phyloP scores from a whole-genome alignment of 2,797 vertebrate species.

The Catostomus latipinnis region DNA sequence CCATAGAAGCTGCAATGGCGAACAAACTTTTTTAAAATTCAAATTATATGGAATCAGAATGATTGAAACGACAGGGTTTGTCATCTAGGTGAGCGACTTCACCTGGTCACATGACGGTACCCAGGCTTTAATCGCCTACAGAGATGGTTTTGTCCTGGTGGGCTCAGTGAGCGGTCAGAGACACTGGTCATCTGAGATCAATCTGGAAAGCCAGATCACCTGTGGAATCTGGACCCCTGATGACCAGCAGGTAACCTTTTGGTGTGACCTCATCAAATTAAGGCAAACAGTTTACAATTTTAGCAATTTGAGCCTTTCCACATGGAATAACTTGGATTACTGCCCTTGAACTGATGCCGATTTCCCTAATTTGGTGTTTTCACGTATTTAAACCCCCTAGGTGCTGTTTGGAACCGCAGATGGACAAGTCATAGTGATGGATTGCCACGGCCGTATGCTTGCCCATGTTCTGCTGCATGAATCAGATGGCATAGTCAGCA shows the following conservation, averaged over 20 bases:
- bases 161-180: constrained; percentile 98
- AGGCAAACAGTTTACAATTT: background rate
- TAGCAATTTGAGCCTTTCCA: background rate
- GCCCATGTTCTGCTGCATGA: constrained; percentile 97
- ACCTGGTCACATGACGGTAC: constrained; percentile 99
- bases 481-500: constrained; percentile 95
- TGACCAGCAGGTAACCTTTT: constrained; percentile 92
- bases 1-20: too few species aligned
- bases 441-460: constrained; percentile 98
- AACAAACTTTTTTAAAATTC: too few species aligned
- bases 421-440: constrained; percentile 99
- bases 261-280: background rate
- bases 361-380: constrained; percentile 12
- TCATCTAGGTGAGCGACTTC: constrained; percentile 94
- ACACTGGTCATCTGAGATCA: constrained; percentile 99
- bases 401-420: constrained; percentile 98
- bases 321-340: background rate
- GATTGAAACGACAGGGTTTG: background rate
- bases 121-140: constrained; percentile 97
- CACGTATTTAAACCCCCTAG: constrained; percentile 68
- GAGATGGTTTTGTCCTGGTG: constrained; percentile 97
- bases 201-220: constrained; percentile 98
- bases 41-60: too few species aligned
- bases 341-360: background rate
- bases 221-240: constrained; percentile 99